phyloP scores from a whole-genome alignment of 2,888 invertebrate species.

The Embidobia sp. region DNA sequence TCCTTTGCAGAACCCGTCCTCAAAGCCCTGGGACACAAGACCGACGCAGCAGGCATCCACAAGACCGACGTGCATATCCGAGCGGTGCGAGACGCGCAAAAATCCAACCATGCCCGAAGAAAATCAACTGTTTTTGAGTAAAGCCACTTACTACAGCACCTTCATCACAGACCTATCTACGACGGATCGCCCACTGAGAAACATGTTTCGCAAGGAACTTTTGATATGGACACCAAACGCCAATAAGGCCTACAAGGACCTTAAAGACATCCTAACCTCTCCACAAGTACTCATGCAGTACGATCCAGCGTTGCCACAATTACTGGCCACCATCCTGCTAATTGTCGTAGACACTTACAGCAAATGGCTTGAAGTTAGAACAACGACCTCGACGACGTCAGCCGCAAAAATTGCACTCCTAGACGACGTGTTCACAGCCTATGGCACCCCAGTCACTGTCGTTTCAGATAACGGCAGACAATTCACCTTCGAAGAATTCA shows the following conservation, averaged over 20 bases:
- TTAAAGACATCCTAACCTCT: conserved; percentile 13
- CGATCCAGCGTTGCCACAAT: too few species aligned
- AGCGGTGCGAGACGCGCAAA: conserved; percentile 12
- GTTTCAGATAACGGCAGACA: conserved; percentile 48
- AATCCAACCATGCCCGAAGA: conserved; percentile 9
- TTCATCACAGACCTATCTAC: conserved; percentile 39
- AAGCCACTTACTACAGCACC: conserved; percentile 27
- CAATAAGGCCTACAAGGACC: conserved; percentile 7
- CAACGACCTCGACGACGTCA: neutral
- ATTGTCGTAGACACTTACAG: too few species aligned
- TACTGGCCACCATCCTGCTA: too few species aligned
- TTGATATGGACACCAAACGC: conserved; percentile 32
- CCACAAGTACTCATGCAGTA: conserved; percentile 29
- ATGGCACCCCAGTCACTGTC: conserved; percentile 10
- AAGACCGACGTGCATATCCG: conserved; percentile 5
- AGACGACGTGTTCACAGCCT: neutral
- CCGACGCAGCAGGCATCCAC: neutral
- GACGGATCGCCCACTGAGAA: conserved; percentile 25
- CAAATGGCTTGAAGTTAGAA: too few species aligned
- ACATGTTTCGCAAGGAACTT: conserved; percentile 22
- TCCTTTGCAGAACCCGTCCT: neutral
- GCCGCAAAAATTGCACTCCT: neutral
- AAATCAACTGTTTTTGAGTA: neutral
- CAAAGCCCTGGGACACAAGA: neutral
- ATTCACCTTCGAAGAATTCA: conserved; percentile 48